Base-by-base conservation (phyloP, 2,888 invertebrate species). In the Platerodrilus igneus region DNA sequence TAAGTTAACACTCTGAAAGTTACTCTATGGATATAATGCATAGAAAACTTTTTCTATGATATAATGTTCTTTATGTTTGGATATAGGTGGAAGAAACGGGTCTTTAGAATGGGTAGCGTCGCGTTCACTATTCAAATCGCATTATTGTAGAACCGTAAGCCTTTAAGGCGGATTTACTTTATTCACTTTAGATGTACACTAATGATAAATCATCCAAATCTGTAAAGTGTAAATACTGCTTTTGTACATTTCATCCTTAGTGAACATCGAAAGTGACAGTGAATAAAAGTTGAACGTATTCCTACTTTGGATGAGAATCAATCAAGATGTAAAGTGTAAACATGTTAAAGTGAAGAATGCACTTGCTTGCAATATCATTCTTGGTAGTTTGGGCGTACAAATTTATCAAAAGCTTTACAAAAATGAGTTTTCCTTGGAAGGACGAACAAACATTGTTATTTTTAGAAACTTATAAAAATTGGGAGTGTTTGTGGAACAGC, bases 221-320 rank as follows among this genome's bases (percentile, higher is more conserved):
- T 19, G 19, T 6, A 19, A 19, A 7, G 19, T 19, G 19, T 19
- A 19, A 19, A 19, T 19, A 19, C n/a, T n/a, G n/a, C n/a, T 19
- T 11, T 13, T 26, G 8, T 10, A 10, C 26, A 9, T 9, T 9
- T 26, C 8, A 9, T 26, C 11, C 13, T 5, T 3, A 7, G n/a
- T 29, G 18, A 29, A 15, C 29, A 14, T 29, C 14, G 4, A 29
- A 14, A 29, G 16, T 29, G 29, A 29, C 3, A n/a, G 17, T 8
- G 14, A 17, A 29, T 16, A 6, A 8, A 29, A 29, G 11, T 29
- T 5, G 17, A 27, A 27, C 29, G 5, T 8, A 15, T 13, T 17
- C 10, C 29, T 29, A 29, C 29, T 29, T 29, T 29, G 3, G 29
- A 29, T 29, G 29, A 13, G 29, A 29, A 13, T 29, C 29, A 29